Evolutionary conservation across 2,888 invertebrate genomes (phyloP), one percentile per base, ranked within the genome.

Genomic region (Calliopum simillimum): DNA sequence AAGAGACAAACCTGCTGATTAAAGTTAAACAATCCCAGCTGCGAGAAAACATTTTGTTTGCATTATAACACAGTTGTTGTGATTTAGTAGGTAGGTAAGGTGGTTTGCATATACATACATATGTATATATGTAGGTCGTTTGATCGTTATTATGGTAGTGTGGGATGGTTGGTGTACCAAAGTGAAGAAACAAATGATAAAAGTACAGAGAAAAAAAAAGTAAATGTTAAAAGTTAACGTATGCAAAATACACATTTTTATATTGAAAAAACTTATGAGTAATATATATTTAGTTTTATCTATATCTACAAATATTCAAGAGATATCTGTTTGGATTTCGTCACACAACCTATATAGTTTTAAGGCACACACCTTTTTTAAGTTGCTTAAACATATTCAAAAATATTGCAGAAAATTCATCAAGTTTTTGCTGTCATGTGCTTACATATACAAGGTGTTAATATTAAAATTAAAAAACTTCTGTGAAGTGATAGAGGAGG

Each of bases 1-100:
- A 79, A 83, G 76, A 80, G 81, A 84, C 84, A 84, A 84, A 84
- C 84, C 84, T 84, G 84, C 80, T 82, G 83, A 82, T 81, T 84
- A 80, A 81, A 84, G 80, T 79, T 82, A 83, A 84, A 84, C 79
- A 84, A 82, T 84, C 84, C 84, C 79, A 84, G 77, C 84, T 85
- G 84, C 74, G 72, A 69, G n/a, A 58, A 62, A 68, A 33, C 23
- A 47, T 23, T 63, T 72, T 68, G 25, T 53, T 70, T 61, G 43
- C 66, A 43, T 56, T 62, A 56, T 72, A 25, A 56, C 69, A 53
- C 67, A 43, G 68, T 72, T 71, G 55, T 66, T 71, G 56, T 72
- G 74, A 71, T 62, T 73, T 68, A 64, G 63, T 61, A 63, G 58
- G 62, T 73, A 61, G 72, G 53, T 69, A 68, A n/a, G 61, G 69